phyloP scores from a whole-genome alignment of 2,113 vertebrate species.

The Notechis scutatus region DNA sequence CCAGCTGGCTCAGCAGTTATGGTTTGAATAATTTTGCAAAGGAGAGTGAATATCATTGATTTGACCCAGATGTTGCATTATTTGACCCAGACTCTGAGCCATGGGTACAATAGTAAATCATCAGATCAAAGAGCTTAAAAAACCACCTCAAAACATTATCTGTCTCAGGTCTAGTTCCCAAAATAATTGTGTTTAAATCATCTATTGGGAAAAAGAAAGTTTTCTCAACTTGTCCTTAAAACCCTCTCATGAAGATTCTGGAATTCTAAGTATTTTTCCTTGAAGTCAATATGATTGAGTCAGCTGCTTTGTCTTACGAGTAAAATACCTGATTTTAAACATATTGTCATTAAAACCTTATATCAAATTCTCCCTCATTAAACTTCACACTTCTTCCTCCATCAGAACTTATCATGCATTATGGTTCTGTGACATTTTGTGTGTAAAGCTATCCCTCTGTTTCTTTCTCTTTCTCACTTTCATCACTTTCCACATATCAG shows the following conservation, averaged over 20 bases:
- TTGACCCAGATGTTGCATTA: slow-evolving; percentile 30
- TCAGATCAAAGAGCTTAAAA: slow-evolving; percentile 2
- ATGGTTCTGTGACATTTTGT: background rate
- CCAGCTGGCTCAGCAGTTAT: slow-evolving; percentile 7
- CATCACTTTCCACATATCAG: background rate
- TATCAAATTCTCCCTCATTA: background rate
- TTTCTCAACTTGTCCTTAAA: slow-evolving; percentile 5
- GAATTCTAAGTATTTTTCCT: background rate
- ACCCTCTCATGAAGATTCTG: background rate
- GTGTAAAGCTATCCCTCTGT: no score
- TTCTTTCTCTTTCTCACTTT: no score
- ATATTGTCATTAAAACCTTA: background rate
- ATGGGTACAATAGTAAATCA: slow-evolving; percentile 1
- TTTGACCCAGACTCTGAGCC: slow-evolving; percentile 19
- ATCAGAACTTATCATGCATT: background rate
- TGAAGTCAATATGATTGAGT: background rate
- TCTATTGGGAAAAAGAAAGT: background rate
- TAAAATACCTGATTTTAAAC: background rate
- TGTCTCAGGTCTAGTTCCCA: background rate
- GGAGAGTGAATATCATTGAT: slow-evolving; percentile 12
- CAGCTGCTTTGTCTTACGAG: background rate
- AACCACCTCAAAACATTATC: slow-evolving; percentile 22
- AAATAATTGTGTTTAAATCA: slow-evolving; percentile 9
- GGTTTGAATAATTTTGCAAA: slow-evolving; percentile 9
- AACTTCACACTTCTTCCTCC: background rate